Conservation (phyloP, 2,888 invertebrate species). For the Prosopocoilus inquinatus region DNA sequence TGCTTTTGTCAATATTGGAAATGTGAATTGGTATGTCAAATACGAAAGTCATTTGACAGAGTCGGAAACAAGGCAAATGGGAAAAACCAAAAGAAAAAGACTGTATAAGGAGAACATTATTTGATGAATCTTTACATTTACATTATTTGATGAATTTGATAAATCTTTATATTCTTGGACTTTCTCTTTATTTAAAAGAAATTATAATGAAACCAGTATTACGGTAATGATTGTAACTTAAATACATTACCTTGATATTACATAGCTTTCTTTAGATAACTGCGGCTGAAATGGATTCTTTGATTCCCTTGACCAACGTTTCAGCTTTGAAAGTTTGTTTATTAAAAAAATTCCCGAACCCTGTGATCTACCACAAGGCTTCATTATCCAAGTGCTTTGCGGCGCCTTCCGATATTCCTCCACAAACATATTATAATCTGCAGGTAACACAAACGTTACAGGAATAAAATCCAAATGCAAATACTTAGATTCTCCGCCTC, state of each 20-base stretch:
- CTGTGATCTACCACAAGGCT: conserved; percentile 93
- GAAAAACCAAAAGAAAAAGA: no score
- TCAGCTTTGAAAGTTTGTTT: conserved; percentile 90
- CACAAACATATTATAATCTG: conserved; percentile 96
- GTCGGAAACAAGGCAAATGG: no score
- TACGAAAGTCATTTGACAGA: no score
- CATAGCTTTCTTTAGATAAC: conserved; percentile 86
- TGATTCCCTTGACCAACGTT: conserved; percentile 85
- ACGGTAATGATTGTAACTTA: no score
- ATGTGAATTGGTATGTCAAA: no score
- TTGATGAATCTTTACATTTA: no score
- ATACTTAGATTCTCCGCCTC: conserved; percentile 70
- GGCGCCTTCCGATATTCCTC: conserved; percentile 94
- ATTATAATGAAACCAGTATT: not conserved
- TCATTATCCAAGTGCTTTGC: conserved; percentile 96
- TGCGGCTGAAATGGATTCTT: conserved; percentile 84
- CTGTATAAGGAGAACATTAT: no score
- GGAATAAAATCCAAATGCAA: conserved; percentile 89
- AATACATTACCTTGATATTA: conserved; percentile 80
- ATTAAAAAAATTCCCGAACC: conserved; percentile 95
- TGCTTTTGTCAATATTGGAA: no score
- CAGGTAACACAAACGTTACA: conserved; percentile 88
- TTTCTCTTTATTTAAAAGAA: conserved; percentile 2
- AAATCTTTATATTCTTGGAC: not conserved
- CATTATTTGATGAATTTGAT: no score